Percentiles rank a stretch among this genome's conserved stretches.
These are phyloP conservation scores for Ichneumon xanthorius DNA, from an alignment of 2,888 invertebrate genomes.

Conservation along the genomic window DNA sequence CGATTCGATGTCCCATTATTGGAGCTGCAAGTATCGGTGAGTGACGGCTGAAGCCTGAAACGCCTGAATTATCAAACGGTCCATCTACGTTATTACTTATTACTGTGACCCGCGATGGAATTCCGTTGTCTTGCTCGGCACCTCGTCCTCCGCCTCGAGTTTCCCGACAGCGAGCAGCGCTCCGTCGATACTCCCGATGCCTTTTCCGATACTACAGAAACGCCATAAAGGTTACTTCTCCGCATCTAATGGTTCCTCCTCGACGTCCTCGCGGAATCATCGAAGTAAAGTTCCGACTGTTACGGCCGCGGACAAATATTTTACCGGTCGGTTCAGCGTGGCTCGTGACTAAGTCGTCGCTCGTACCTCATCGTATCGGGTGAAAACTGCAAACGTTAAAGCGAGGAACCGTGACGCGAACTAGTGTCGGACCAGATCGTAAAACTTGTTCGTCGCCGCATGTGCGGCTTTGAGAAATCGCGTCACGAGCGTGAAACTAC, in stretches of 20 bases:
- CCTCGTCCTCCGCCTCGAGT: not conserved
- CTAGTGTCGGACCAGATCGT: conserved; percentile 39
- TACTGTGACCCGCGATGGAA: not conserved
- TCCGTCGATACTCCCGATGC: conserved; percentile 12
- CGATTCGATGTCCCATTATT: not conserved
- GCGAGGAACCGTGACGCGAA: not conserved
- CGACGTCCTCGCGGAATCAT: conserved; percentile 12
- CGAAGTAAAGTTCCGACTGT: conserved; percentile 4
- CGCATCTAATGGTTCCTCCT: not conserved
- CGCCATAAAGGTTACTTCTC: not conserved
- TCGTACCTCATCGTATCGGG: not conserved
- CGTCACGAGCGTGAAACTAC: conserved; percentile 22
- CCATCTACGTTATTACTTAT: not conserved
- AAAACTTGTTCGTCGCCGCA: conserved; percentile 44
- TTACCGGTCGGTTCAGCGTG: conserved; percentile 37
- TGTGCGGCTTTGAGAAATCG: conserved; percentile 30
- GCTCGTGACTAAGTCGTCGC: conserved; percentile 18
- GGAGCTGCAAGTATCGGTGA: not conserved
- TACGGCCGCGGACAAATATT: conserved; percentile 1
- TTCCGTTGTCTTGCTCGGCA: not conserved
- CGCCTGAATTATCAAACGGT: conserved; percentile 22
- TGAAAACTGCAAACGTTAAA: conserved; percentile 45
- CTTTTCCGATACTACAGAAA: conserved; percentile 14
- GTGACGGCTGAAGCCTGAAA: not conserved
- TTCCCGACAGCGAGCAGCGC: conserved; percentile 1